A percentile compares a stretch with the other conserved stretches of the same genome.
Evolutionary conservation across 2,113 vertebrate genomes (phyloP).

Genomic region (Oreochromis spilurus): DNA sequence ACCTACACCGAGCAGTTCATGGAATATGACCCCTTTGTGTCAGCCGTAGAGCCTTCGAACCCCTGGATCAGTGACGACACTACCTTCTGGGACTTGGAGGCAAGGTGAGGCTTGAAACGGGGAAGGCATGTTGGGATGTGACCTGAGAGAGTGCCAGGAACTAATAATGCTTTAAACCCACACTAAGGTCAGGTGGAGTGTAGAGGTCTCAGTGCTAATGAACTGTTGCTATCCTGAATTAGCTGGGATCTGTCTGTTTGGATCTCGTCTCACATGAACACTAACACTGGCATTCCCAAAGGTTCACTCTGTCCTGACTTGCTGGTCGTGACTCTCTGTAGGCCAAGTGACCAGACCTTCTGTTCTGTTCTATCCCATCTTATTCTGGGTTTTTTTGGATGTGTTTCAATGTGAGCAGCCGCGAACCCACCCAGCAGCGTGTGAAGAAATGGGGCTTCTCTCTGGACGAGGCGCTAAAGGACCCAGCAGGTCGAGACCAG

Average conservation of each 20-base stretch:
- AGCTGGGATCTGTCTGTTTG: not conserved
- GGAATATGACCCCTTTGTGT: slow-evolving; percentile 89
- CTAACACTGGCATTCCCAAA: not conserved
- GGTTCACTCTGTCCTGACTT: not conserved
- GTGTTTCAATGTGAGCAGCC: slow-evolving; percentile 67
- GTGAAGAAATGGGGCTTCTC: slow-evolving; percentile 95
- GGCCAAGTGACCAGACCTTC: not conserved
- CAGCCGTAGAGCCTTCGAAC: slow-evolving; percentile 87
- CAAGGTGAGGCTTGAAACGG: slow-evolving; percentile 71
- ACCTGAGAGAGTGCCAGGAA: not conserved
- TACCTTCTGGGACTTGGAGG: slow-evolving; percentile 89
- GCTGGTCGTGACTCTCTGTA: not conserved
- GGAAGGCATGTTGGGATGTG: not conserved
- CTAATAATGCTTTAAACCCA: not conserved
- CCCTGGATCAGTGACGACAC: slow-evolving; percentile 90
- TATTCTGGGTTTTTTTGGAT: not conserved
- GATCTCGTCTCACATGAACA: not conserved
- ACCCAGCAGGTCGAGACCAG: slow-evolving; percentile 86
- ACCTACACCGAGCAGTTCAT: slow-evolving; percentile 88
- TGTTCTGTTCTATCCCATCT: not conserved
- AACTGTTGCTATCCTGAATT: not conserved
- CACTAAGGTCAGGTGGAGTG: not conserved
- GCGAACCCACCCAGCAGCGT: slow-evolving; percentile 89
- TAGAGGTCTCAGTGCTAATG: not conserved
- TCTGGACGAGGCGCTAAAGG: slow-evolving; percentile 89